Percentiles rank a stretch among this genome's conserved stretches.
phyloP scores from a whole-genome alignment of 1,140 invertebrate species.

The Drosophila pallidifrons region DNA sequence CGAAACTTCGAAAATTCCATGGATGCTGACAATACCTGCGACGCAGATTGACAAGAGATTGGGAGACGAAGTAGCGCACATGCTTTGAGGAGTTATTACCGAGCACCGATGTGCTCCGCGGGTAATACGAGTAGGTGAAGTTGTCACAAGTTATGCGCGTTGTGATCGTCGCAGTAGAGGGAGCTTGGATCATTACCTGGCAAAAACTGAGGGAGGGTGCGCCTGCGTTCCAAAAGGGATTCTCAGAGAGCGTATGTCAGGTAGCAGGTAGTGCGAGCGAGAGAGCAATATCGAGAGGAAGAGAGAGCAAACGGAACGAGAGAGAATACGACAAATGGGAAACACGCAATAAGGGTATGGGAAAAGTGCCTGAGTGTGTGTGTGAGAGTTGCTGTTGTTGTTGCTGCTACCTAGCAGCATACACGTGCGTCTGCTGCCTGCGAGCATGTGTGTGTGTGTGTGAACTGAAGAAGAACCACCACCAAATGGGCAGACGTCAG shows the following conservation, averaged over 20 bases:
- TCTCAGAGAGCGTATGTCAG: slow-evolving; percentile 28
- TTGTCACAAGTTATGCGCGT: slow-evolving; percentile 76
- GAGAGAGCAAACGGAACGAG: slow-evolving; percentile 1
- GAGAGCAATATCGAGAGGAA: slow-evolving; percentile 1
- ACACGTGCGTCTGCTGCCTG: slow-evolving; percentile 47
- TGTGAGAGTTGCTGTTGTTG: slow-evolving; percentile 30
- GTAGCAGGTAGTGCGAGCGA: slow-evolving; percentile 35
- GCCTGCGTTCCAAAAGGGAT: slow-evolving; percentile 52
- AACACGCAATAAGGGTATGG: slow-evolving; percentile 81
- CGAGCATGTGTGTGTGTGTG: slow-evolving; percentile 28
- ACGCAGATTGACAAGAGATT: slow-evolving; percentile 38
- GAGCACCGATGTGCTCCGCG: slow-evolving; percentile 36
- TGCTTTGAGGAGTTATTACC: slow-evolving; percentile 39
- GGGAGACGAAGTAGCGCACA: background rate
- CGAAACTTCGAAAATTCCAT: slow-evolving; percentile 47
- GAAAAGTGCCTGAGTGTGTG: slow-evolving; percentile 51
- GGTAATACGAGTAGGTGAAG: slow-evolving; percentile 25
- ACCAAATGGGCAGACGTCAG: slow-evolving; percentile 56
- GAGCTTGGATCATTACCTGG: slow-evolving; percentile 39
- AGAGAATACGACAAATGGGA: slow-evolving; percentile 63
- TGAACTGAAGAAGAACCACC: slow-evolving; percentile 77
- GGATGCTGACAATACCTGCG: slow-evolving; percentile 49
- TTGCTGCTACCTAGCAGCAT: slow-evolving; percentile 65
- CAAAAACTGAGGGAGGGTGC: slow-evolving; percentile 45
- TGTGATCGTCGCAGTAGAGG: slow-evolving; percentile 20